Evolutionary conservation across 37 sponge, comb jelly and placozoan species (phyloP).

Genomic region (Cliona cf. orientalis): DNA sequence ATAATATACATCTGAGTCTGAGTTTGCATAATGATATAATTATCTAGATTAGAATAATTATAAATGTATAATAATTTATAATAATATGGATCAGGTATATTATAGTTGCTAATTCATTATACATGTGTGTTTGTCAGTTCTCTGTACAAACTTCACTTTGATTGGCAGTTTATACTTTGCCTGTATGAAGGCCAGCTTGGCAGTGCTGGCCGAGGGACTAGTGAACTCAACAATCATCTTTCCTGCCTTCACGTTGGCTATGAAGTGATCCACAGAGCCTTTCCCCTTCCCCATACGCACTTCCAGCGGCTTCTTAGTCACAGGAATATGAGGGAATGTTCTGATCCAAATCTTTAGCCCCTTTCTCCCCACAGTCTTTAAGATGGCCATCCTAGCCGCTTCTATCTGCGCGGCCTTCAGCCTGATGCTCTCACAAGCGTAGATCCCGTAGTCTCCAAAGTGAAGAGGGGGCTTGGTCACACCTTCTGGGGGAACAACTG

Average conservation of each 20-base stretch:
- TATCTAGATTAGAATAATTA: too few relatives aligned
- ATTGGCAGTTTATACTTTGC: slow-evolving; percentile 70
- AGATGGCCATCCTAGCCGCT: slow-evolving; percentile 56
- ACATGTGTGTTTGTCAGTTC: too few relatives aligned
- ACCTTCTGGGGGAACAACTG: not conserved
- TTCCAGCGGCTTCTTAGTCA: slow-evolving; percentile 85
- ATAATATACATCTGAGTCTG: too few relatives aligned
- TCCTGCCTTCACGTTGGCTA: slow-evolving; percentile 76
- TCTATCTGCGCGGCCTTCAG: slow-evolving; percentile 68
- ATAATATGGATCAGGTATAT: not conserved
- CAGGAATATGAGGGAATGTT: slow-evolving; percentile 79
- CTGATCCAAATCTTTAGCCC: slow-evolving; percentile 39
- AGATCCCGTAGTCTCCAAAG: slow-evolving; percentile 55
- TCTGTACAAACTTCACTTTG: slow-evolving; percentile 34
- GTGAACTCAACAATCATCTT: slow-evolving; percentile 69
- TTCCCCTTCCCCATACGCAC: slow-evolving; percentile 96
- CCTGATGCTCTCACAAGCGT: slow-evolving; percentile 43
- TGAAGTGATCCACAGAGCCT: slow-evolving; percentile 79
- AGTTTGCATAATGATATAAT: too few relatives aligned
- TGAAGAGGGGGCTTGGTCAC: slow-evolving; percentile 16
- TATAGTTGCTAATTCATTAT: not conserved
- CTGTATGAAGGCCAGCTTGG: slow-evolving; percentile 49
- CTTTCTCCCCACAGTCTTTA: slow-evolving; percentile 54
- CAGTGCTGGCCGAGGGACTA: slow-evolving; percentile 26
- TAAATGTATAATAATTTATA: too few relatives aligned